Conservation (phyloP, 2,113 vertebrate genomes). For the Platysteira castanea region DNA sequence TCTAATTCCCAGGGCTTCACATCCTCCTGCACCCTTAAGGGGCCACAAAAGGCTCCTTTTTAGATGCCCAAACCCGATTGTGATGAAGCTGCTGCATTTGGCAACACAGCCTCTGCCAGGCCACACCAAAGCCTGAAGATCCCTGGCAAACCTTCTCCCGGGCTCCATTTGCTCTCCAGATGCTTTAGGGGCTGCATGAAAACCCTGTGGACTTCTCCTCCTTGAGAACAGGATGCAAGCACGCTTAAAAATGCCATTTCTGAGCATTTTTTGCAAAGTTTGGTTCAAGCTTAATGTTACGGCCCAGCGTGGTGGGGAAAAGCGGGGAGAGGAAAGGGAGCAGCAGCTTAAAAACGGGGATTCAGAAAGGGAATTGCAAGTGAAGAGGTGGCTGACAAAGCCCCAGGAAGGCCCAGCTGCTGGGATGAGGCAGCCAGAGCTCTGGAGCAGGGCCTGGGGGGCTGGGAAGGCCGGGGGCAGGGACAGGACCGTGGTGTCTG, state of each 20-base stretch:
- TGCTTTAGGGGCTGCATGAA: neutral
- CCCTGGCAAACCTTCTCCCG: neutral
- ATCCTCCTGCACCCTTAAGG: neutral
- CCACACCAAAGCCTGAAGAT: neutral
- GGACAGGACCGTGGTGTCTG: neutral
- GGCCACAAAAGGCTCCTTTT: neutral
- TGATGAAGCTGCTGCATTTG: neutral
- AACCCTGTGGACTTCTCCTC: neutral
- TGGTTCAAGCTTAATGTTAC: accelerated
- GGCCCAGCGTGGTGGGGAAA: accelerated
- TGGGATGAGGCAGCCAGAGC: neutral
- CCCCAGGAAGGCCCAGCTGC: neutral
- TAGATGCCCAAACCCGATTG: neutral
- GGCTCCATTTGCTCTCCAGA: neutral
- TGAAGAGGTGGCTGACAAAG: neutral
- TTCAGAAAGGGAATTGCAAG: neutral
- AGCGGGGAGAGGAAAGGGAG: neutral
- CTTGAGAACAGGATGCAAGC: accelerated
- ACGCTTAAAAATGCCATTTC: neutral
- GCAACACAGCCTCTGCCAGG: neutral
- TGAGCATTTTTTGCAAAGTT: neutral
- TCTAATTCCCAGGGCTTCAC: accelerated
- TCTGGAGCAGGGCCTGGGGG: neutral
- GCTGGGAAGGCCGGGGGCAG: neutral
- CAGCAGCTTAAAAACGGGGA: neutral